Conservation (phyloP, 2,888 invertebrate genomes). For the Entomobrya multifasciata region DNA sequence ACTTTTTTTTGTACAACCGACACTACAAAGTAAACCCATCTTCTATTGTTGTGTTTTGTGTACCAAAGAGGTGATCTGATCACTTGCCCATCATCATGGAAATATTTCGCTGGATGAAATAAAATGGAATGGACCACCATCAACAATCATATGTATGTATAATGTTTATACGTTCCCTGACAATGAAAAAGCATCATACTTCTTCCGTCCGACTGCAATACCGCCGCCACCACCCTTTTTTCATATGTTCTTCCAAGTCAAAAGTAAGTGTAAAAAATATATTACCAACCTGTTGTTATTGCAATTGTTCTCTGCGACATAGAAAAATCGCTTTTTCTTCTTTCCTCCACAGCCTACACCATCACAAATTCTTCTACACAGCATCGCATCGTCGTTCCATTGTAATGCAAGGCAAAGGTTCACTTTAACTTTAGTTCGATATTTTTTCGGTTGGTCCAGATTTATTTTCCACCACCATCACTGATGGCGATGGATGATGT, state of each 20-base stretch:
- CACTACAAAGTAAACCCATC: too few relatives aligned
- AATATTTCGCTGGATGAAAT: too few relatives aligned
- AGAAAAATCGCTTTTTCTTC: constrained; percentile 60
- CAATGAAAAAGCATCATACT: constrained; percentile 32
- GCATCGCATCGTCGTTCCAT: constrained; percentile 22
- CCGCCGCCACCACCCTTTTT: constrained; percentile 64
- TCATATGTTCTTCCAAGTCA: constrained; percentile 31
- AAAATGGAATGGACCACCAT: constrained; percentile 60
- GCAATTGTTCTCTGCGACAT: constrained; percentile 62
- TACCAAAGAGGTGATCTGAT: too few relatives aligned
- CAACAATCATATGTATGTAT: too few relatives aligned
- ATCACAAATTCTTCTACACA: not conserved
- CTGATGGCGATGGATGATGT: too few relatives aligned
- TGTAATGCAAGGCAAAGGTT: too few relatives aligned
- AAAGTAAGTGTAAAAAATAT: constrained; percentile 48
- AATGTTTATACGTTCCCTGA: too few relatives aligned
- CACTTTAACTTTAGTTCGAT: not conserved
- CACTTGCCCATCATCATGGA: too few relatives aligned
- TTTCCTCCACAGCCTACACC: not conserved
- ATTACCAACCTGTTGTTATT: constrained; percentile 62
- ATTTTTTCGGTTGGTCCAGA: constrained; percentile 51
- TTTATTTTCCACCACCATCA: constrained; percentile 50
- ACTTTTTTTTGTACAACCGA: too few relatives aligned
- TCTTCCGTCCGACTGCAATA: constrained; percentile 38
- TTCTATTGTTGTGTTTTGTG: too few relatives aligned